These are phyloP conservation scores for Eutrigla gurnardus DNA, from an alignment of 2,797 vertebrate species.

Conservation along the genomic window DNA sequence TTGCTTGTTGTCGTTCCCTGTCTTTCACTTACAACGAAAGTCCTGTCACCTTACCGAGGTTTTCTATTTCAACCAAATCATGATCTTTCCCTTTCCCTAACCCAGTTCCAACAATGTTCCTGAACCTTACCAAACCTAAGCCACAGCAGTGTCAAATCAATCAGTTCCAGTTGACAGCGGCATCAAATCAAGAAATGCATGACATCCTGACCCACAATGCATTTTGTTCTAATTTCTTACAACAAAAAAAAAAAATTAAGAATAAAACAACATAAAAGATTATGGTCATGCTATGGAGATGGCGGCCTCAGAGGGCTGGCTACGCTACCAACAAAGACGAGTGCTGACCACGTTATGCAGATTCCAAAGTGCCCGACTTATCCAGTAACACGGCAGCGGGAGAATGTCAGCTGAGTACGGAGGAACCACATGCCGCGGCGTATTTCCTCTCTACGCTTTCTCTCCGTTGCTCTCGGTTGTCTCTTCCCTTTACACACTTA, in stretches of 20 bases:
- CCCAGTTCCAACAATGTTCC: not conserved
- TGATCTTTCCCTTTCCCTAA: not conserved
- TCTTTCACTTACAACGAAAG: not conserved
- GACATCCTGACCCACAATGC: not conserved
- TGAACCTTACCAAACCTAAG: not conserved
- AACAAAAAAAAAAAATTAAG: not conserved
- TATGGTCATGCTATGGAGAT: slow-evolving; percentile 22
- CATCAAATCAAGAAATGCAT: not conserved
- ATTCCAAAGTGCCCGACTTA: slow-evolving; percentile 56
- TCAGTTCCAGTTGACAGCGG: not conserved
- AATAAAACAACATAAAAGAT: slow-evolving; percentile 16
- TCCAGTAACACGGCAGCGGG: slow-evolving; percentile 39
- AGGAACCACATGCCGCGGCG: slow-evolving; percentile 47
- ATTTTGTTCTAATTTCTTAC: not conserved
- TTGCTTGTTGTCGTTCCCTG: not conserved
- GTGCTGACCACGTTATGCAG: slow-evolving; percentile 33
- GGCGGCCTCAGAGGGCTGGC: slow-evolving; percentile 19
- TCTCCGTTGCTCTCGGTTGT: slow-evolving; percentile 37
- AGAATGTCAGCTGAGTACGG: slow-evolving; percentile 39
- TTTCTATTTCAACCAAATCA: not conserved
- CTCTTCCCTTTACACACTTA: slow-evolving; percentile 67
- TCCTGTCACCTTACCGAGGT: not conserved
- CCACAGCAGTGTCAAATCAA: not conserved
- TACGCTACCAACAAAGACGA: slow-evolving; percentile 40
- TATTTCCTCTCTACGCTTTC: slow-evolving; percentile 18